phyloP scores from a whole-genome alignment of 1,140 invertebrate species.

The Bombus superbus region DNA sequence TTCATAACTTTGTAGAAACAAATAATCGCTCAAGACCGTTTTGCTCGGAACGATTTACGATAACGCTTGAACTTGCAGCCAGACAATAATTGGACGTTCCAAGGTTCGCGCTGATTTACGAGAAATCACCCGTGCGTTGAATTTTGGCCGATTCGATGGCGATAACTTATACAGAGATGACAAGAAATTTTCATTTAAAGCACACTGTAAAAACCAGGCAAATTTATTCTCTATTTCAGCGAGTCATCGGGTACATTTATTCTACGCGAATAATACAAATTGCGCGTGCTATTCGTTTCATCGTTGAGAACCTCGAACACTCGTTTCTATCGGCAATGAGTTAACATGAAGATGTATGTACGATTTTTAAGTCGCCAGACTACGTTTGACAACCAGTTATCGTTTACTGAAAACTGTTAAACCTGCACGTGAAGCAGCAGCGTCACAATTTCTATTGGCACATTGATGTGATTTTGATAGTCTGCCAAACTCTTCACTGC shows the following conservation, averaged over 20 bases:
- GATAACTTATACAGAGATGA: neutral
- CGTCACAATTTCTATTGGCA: conserved; percentile 22
- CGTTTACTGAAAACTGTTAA: conserved; percentile 14
- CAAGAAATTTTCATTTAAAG: neutral
- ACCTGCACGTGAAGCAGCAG: neutral
- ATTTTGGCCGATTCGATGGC: conserved; percentile 15
- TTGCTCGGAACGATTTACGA: conserved; percentile 51
- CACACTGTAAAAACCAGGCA: neutral
- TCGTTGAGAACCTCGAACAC: no score
- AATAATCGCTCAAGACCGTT: neutral
- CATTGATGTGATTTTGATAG: conserved; percentile 45
- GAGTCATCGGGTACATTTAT: neutral
- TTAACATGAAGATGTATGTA: neutral
- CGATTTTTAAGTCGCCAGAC: no score
- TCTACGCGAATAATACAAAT: neutral
- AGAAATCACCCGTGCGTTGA: neutral
- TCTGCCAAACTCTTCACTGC: conserved; percentile 50
- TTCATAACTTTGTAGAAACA: neutral
- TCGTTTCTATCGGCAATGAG: neutral
- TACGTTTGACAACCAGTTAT: neutral
- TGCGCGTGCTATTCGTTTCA: neutral
- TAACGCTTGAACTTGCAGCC: conserved; percentile 25
- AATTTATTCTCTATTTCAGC: neutral
- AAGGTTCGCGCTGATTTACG: conserved; percentile 54
- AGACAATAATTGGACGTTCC: conserved; percentile 25